A percentile compares a stretch with the other conserved stretches of the same genome.
Conservation (phyloP, 2,797 vertebrate genomes). For the Carapus acus region DNA sequence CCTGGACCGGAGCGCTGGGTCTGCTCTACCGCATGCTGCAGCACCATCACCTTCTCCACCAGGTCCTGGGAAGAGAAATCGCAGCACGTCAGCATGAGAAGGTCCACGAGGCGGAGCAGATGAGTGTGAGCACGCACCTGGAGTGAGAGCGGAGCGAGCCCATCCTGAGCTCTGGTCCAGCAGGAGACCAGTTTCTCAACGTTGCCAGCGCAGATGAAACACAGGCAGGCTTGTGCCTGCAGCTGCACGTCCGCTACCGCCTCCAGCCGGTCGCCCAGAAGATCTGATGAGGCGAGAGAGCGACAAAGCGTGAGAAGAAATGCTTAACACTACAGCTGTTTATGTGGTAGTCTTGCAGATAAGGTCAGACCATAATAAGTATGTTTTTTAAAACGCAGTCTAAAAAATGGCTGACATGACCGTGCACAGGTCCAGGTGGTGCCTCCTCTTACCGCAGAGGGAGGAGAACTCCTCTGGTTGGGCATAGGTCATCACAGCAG, state of each 20-base stretch:
- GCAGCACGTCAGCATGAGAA: background rate
- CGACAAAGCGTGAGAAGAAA: no score
- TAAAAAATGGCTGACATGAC: no score
- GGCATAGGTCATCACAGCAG: constrained; percentile 92
- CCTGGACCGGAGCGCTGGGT: constrained; percentile 70
- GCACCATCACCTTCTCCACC: constrained; percentile 93
- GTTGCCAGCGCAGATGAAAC: constrained; percentile 93
- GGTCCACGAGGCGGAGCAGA: background rate
- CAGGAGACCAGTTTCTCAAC: constrained; percentile 91
- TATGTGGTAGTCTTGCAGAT: no score
- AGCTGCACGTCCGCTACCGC: constrained; percentile 73
- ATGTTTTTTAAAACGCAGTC: no score
- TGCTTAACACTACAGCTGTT: constrained; percentile 1
- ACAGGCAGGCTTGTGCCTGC: constrained; percentile 87
- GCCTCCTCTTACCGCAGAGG: constrained; percentile 77
- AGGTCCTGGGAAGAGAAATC: constrained; percentile 75
- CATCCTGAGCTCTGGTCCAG: constrained; percentile 85
- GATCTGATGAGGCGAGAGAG: no score
- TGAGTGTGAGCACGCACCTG: constrained; percentile 71
- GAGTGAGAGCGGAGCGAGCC: constrained; percentile 79
- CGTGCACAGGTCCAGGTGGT: no score
- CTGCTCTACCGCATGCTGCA: constrained; percentile 83
- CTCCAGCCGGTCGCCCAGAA: constrained; percentile 86
- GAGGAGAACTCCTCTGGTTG: constrained; percentile 85
- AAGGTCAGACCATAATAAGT: no score